Percentiles rank a stretch among this genome's conserved stretches.
Evolutionary conservation across 2,113 vertebrate genomes (phyloP).

Genomic region (Lagopus leucura): DNA sequence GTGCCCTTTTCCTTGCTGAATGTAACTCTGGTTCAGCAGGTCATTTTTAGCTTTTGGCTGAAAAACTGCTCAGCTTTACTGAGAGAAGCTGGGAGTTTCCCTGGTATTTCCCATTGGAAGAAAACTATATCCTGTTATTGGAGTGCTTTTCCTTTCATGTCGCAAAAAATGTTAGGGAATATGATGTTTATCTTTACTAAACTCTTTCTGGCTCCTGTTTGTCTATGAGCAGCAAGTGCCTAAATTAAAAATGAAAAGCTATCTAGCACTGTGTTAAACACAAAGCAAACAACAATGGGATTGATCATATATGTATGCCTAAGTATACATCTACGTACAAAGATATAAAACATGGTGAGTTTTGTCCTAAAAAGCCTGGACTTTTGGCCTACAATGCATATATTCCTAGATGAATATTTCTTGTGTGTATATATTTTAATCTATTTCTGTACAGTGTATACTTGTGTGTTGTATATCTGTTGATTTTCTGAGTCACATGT

Average conservation of each 20-base stretch:
- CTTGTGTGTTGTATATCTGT: fast-evolving
- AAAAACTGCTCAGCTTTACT: not conserved
- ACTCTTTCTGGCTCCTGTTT: not conserved
- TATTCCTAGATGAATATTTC: not conserved
- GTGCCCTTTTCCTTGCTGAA: not conserved
- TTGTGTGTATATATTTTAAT: fast-evolving
- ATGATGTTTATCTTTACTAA: not conserved
- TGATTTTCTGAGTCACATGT: fast-evolving
- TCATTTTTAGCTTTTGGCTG: slow-evolving; percentile 30
- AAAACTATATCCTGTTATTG: slow-evolving; percentile 28
- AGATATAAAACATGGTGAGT: not conserved
- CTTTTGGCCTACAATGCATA: not conserved
- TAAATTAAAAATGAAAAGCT: not conserved
- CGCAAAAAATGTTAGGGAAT: not conserved
- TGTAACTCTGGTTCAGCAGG: not conserved
- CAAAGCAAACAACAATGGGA: not conserved
- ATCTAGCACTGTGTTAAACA: not conserved
- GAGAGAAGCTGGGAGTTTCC: not conserved
- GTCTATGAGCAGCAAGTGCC: not conserved
- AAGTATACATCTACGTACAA: not conserved
- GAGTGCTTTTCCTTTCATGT: not conserved
- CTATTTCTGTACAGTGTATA: fast-evolving
- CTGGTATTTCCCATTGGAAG: not conserved
- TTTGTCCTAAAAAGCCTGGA: not conserved
- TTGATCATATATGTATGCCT: not conserved